Percentiles rank a stretch among this genome's conserved stretches.
phyloP scores from a whole-genome alignment of 2,113 vertebrate genomes.

The Seriola rivoliana region DNA sequence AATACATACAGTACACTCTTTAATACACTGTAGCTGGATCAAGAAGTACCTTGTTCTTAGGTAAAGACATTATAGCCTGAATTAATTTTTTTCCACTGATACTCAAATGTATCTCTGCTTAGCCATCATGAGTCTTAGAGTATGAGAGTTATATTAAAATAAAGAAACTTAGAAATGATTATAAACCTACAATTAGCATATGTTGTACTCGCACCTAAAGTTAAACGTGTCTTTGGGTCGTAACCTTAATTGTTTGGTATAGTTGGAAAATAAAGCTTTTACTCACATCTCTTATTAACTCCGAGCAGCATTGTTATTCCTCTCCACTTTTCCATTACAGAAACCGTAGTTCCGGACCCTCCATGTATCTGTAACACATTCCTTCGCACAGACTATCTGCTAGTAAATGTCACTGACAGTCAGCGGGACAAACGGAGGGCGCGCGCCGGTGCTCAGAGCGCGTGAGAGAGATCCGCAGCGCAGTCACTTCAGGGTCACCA shows the following conservation, averaged over 20 bases:
- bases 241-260: neutral
- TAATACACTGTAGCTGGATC: too few species aligned
- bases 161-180: too few species aligned
- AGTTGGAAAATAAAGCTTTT: neutral
- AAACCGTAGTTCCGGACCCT: neutral
- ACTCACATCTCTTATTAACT: slow-evolving; percentile 62
- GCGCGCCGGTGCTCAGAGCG: slow-evolving; percentile 16
- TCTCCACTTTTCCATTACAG: neutral
- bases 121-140: neutral
- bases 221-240: too few species aligned
- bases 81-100: neutral
- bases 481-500: slow-evolving; percentile 16
- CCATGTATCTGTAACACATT: neutral
- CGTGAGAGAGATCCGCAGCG: slow-evolving; percentile 38
- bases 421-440: slow-evolving; percentile 2
- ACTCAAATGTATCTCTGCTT: neutral
- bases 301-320: slow-evolving; percentile 23
- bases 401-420: neutral
- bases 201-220: neutral
- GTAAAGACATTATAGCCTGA: neutral
- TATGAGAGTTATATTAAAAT: too few species aligned
- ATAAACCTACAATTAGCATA: neutral
- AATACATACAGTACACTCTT: too few species aligned
- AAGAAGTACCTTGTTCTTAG: too few species aligned
- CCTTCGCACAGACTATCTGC: neutral